Base-by-base conservation (phyloP, 2,888 invertebrate genomes). In the Alsophila aescularia region DNA sequence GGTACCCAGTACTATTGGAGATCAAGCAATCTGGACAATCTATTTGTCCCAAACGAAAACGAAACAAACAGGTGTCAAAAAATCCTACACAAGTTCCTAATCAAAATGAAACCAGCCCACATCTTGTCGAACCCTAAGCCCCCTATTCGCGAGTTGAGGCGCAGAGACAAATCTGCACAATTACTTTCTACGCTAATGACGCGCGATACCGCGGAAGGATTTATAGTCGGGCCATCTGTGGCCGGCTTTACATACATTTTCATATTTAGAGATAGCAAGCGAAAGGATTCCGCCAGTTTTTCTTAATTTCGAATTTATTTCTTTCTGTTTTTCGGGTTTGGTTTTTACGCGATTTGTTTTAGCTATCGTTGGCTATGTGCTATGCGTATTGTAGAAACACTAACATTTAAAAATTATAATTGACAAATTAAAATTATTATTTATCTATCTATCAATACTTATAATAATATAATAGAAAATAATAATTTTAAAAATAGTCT, bases 161-260 rank as follows among this genome's bases (percentile, higher is more conserved):
- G 21, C 58, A 56, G 72, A 83, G 85, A 85, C 85, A 85, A 86
- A 86, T 86, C 85, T 80, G 77, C 73, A 79, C 85, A 83, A 86
- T 86, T 86, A 86, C 85, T 85, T 82, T 73, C 69, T 71, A 61
- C 75, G 81, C 85, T 87, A 87, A 88, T 87, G 87, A 86, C 83
- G 79, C 71, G 69, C 77, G 85, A 85, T 85, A 85, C 81, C 70
- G 72, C 52, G 70, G 66, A 69, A 77, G 82, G 85, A 88, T 88
- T 88, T 87, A 88, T 87, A 72, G 84, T 77, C 82, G 70, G 73
- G 65, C 70, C 81, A 77, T 82, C 82, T 73, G 73, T 79, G 79
- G 73, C 67, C 75, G 79, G 84, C 81, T 87, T 87, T 85, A 88
- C 85, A 87, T 87, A 86, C 69, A 87, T 85, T 87, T 83, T 85